Evolutionary conservation across 2,797 vertebrate species (phyloP).

Genomic region (Danio aesculapii): DNA sequence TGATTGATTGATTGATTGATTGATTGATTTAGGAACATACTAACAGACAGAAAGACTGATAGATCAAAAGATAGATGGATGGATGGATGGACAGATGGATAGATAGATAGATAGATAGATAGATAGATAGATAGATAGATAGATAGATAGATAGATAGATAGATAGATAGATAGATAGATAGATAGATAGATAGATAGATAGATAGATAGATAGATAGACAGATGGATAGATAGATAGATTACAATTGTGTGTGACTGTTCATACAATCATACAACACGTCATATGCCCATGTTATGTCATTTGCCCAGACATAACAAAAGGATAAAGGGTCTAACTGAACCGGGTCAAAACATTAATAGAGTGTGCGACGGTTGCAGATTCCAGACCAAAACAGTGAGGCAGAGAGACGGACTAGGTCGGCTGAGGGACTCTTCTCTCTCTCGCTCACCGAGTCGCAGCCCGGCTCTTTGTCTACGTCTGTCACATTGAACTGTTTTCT

Average conservation of each 20-base stretch:
- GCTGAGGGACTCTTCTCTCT: conserved; percentile 18
- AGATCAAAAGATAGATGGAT: neutral
- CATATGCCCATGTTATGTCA: neutral
- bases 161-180: too few species aligned
- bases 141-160: too few species aligned
- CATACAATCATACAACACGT: neutral
- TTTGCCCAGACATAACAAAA: neutral
- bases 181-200: too few species aligned
- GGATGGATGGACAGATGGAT: neutral
- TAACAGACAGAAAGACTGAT: neutral
- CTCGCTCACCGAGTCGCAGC: conserved; percentile 20
- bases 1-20: too few species aligned
- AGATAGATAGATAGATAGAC: too few species aligned
- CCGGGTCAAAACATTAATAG: conserved; percentile 11
- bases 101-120: conserved; percentile 9
- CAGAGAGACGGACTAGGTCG: neutral
- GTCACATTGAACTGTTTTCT: conserved; percentile 58
- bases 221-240: too few species aligned
- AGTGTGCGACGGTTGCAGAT: neutral
- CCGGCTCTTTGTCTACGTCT: conserved; percentile 50
- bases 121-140: conserved; percentile 6
- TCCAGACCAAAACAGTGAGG: neutral
- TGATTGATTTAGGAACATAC: too few species aligned
- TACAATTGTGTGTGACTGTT: too few species aligned
- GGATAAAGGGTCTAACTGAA: conserved; percentile 12